These are phyloP conservation scores for Procavia capensis DNA, from an alignment of 2,113 vertebrate genomes.

Conservation along the genomic window DNA sequence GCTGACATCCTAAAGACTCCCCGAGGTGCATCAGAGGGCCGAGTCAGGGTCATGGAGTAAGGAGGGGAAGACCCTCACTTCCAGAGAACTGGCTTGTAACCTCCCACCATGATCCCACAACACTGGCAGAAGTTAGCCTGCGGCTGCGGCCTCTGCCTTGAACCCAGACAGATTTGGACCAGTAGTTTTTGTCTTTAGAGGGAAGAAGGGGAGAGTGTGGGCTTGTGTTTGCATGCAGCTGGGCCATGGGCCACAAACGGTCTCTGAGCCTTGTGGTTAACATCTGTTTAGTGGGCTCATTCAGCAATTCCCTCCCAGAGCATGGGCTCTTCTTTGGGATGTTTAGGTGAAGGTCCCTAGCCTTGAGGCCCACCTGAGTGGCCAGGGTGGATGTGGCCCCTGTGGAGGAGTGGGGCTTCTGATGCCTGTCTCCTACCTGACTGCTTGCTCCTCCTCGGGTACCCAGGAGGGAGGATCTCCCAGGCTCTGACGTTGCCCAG, in stretches of 20 bases:
- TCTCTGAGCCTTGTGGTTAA: too few relatives aligned
- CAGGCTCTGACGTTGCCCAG: rapidly evolving
- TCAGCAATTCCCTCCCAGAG: neutral
- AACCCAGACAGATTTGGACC: neutral
- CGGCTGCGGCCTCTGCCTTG: rapidly evolving
- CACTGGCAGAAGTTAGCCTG: neutral
- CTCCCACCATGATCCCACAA: rapidly evolving
- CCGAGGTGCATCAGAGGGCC: rapidly evolving
- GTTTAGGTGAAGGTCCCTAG: neutral
- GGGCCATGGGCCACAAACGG: neutral
- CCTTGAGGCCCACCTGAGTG: neutral
- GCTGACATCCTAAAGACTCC: neutral
- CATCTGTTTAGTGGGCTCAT: rapidly evolving
- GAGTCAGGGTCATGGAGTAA: neutral
- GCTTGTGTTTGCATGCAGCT: neutral
- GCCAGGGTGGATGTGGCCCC: rapidly evolving
- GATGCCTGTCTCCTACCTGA: rapidly evolving
- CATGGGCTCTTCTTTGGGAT: neutral
- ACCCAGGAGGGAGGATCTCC: neutral
- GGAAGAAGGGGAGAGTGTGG: neutral
- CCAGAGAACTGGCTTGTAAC: rapidly evolving
- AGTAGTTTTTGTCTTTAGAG: too few relatives aligned
- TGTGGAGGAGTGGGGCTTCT: rapidly evolving
- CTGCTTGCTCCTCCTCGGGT: rapidly evolving
- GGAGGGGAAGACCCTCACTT: neutral